A percentile compares a stretch with the other conserved stretches of the same genome.
These are phyloP conservation scores for Lymantria dispar DNA, from an alignment of 2,888 invertebrate species.

Conservation along the genomic window DNA sequence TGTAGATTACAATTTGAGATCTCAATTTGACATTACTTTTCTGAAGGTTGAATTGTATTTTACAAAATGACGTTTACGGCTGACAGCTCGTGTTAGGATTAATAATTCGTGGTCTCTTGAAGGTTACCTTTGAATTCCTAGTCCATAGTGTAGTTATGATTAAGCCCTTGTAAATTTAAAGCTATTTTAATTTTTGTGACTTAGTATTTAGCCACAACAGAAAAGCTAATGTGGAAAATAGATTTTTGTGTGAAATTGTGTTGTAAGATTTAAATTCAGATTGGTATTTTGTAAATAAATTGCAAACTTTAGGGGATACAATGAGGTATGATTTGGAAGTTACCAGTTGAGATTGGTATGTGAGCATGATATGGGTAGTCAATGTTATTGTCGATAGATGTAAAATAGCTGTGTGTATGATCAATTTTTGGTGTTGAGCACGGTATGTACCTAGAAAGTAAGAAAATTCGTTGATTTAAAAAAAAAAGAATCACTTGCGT, in stretches of 20 bases:
- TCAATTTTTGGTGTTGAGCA: conserved; percentile 60
- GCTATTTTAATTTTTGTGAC: conserved; percentile 28
- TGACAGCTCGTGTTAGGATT: conserved; percentile 22
- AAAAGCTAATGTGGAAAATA: conserved; percentile 36
- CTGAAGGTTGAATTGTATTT: neutral
- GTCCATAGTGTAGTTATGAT: conserved; percentile 61
- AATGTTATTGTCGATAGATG: conserved; percentile 22
- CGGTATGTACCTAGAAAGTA: conserved; percentile 69
- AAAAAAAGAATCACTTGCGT: conserved; percentile 35
- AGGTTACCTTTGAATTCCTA: conserved; percentile 71
- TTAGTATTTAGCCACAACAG: conserved; percentile 17
- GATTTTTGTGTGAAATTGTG: conserved; percentile 38
- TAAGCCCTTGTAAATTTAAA: conserved; percentile 65
- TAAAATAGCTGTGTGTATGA: conserved; percentile 35
- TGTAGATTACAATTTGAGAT: conserved; percentile 5
- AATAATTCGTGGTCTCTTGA: conserved; percentile 43
- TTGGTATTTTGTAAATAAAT: conserved; percentile 56
- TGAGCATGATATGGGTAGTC: conserved; percentile 33
- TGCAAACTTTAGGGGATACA: conserved; percentile 41
- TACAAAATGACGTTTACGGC: conserved; percentile 4
- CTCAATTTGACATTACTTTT: neutral
- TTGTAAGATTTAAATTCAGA: conserved; percentile 31
- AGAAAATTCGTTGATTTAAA: conserved; percentile 41
- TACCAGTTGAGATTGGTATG: conserved; percentile 22
- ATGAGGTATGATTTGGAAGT: conserved; percentile 40